Percentiles rank a stretch among this genome's conserved stretches.
These are phyloP conservation scores for Sternotherus odoratus DNA, from an alignment of 2,797 vertebrate species.

Conservation along the genomic window DNA sequence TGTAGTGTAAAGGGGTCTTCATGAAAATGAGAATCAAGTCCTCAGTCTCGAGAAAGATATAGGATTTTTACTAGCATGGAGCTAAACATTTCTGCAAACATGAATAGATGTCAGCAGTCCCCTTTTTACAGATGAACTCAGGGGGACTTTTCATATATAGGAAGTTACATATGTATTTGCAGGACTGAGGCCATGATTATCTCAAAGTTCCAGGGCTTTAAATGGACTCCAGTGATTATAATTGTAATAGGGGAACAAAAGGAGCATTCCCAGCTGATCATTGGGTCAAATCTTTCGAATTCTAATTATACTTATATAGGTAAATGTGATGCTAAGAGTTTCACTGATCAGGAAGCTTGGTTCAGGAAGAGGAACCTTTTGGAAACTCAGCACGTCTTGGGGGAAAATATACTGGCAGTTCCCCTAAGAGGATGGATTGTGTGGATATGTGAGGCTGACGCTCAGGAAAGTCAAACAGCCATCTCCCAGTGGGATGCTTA, in stretches of 20 bases:
- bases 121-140: conserved; percentile 67
- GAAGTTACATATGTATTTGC: conserved; percentile 43
- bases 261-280: not conserved
- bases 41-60: conserved; percentile 46
- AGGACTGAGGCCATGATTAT: conserved; percentile 39
- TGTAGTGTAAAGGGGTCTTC: not conserved
- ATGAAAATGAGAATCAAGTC: conserved; percentile 59
- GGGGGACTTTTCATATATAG: conserved; percentile 34
- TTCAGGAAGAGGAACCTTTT: not conserved
- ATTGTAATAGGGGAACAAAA: conserved; percentile 25
- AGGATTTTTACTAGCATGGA: conserved; percentile 57
- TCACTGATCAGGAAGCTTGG: not conserved
- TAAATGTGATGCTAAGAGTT: not conserved
- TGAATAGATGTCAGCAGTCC: conserved; percentile 50
- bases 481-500: not conserved
- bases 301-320: not conserved
- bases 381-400: not conserved
- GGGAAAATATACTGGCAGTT: not conserved
- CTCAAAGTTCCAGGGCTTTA: conserved; percentile 49
- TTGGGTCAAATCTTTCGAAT: conserved; percentile 22
- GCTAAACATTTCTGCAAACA: conserved; percentile 55
- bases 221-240: not conserved
- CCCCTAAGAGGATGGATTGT: not conserved
- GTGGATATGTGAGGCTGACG: not conserved
- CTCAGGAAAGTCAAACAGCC: not conserved